Conservation (phyloP, 1,140 invertebrate species). For the Papilio xuthus region DNA sequence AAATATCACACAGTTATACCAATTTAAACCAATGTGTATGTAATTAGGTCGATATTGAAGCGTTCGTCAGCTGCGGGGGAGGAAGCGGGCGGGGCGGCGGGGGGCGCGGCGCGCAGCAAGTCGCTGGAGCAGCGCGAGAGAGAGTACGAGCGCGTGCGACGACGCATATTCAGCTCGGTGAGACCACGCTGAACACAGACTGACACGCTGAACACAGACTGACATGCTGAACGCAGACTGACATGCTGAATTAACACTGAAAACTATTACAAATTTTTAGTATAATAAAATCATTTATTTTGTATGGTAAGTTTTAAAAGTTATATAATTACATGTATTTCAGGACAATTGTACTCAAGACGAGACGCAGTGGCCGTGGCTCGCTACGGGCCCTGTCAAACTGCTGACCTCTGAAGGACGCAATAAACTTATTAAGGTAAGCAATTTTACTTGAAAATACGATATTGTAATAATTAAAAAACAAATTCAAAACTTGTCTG, state of each 20-base stretch:
- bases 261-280: too few species aligned
- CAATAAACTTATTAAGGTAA: conserved; percentile 67
- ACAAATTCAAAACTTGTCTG: too few species aligned
- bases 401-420: conserved; percentile 62
- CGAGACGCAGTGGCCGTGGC: conserved; percentile 67
- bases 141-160: conserved; percentile 91
- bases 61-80: conserved; percentile 91
- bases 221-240: neutral
- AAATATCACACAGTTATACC: neutral
- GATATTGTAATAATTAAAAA: neutral
- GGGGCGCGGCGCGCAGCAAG: conserved; percentile 84
- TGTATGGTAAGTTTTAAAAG: neutral
- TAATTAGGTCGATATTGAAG: conserved; percentile 89
- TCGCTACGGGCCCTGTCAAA: conserved; percentile 58
- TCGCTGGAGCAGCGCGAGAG: conserved; percentile 95
- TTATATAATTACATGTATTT: neutral
- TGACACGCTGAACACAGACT: neutral
- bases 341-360: conserved; percentile 66
- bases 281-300: too few species aligned
- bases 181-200: conserved; percentile 25
- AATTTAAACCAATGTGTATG: neutral
- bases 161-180: conserved; percentile 89
- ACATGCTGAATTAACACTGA: neutral
- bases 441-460: neutral
- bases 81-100: conserved; percentile 34